Evolutionary conservation across 2,797 vertebrate species (phyloP).

Genomic region (Rhadinocentrus ornatus): DNA sequence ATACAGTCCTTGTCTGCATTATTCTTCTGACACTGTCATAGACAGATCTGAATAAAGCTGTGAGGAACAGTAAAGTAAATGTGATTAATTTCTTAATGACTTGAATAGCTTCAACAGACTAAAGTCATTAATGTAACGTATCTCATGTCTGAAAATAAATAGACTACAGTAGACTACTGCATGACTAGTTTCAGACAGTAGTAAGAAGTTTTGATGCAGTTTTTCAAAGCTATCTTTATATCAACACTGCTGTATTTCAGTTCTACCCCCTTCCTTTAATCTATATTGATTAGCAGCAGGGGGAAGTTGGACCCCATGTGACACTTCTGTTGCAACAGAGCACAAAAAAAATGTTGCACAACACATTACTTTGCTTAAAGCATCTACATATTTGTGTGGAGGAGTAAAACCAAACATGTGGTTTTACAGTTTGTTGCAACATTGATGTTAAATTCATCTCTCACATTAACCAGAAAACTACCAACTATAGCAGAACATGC

Average conservation of each 20-base stretch:
- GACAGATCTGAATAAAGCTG: background rate
- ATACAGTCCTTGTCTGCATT: background rate
- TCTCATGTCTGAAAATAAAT: background rate
- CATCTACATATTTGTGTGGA: slow-evolving; percentile 2
- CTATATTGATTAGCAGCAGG: background rate
- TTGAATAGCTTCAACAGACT: background rate
- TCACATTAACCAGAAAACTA: background rate
- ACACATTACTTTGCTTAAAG: slow-evolving; percentile 2
- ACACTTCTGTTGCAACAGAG: background rate
- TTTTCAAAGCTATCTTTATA: background rate
- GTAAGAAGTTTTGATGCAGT: background rate
- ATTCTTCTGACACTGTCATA: background rate
- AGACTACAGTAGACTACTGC: background rate
- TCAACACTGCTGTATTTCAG: background rate
- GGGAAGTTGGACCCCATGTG: background rate
- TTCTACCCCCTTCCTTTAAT: background rate
- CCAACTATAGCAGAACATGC: background rate
- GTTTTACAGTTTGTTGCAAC: background rate
- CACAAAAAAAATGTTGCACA: slow-evolving; percentile 7
- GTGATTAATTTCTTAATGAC: background rate
- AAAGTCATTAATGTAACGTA: background rate
- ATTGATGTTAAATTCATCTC: slow-evolving; percentile 4
- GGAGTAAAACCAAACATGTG: background rate
- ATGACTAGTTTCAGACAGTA: background rate
- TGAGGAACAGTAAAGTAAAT: background rate